Evolutionary conservation across 2,113 vertebrate genomes (phyloP).

Genomic region (Cebus imitator): DNA sequence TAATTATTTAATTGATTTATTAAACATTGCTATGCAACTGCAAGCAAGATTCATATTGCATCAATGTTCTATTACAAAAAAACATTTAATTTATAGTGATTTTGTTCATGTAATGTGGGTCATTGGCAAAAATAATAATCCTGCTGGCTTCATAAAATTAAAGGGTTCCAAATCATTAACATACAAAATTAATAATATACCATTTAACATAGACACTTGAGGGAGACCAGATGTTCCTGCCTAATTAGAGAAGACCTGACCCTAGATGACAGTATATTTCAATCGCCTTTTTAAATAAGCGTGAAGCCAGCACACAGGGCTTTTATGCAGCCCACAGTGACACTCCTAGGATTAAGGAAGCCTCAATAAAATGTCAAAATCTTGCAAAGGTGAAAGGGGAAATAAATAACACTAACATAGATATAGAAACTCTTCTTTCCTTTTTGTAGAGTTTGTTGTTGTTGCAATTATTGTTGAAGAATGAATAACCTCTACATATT

Average conservation of each 20-base stretch:
- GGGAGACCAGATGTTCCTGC: conserved; percentile 66
- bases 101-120: conserved; percentile 35
- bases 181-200: conserved; percentile 76
- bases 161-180: conserved; percentile 71
- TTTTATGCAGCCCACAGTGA: background rate
- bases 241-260: conserved; percentile 67
- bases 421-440: background rate
- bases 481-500: background rate
- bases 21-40: background rate
- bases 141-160: conserved; percentile 63
- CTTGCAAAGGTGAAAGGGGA: background rate
- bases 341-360: background rate
- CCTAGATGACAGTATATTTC: conserved; percentile 45
- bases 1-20: background rate
- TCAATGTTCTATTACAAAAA: background rate
- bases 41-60: background rate
- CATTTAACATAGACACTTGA: conserved; percentile 66
- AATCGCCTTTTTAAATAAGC: conserved; percentile 63
- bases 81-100: background rate
- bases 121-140: conserved; percentile 66
- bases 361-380: background rate
- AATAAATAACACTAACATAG: background rate
- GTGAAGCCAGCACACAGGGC: background rate
- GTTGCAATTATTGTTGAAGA: background rate
- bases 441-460: background rate